Conservation (phyloP, 2,113 vertebrate genomes). For the Tursiops truncatus region DNA sequence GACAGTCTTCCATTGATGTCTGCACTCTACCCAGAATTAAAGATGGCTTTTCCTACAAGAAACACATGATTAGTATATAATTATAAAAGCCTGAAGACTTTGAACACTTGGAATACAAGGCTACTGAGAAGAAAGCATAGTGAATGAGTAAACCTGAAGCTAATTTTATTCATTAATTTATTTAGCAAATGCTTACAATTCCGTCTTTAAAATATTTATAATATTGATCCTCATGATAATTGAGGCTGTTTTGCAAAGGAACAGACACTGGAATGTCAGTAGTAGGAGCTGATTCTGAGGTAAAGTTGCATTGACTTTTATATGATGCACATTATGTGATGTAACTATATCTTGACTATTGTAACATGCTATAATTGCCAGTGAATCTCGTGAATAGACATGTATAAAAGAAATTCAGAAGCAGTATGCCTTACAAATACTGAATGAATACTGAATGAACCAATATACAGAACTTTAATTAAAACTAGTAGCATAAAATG, state of each 20-base stretch:
- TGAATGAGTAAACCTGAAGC: neutral
- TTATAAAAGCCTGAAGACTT: neutral
- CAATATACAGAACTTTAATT: neutral
- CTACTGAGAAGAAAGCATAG: neutral
- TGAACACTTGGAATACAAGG: neutral
- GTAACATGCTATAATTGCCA: neutral
- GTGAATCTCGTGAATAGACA: neutral
- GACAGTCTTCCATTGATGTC: neutral
- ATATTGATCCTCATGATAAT: neutral
- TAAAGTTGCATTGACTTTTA: neutral
- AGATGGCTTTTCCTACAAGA: neutral
- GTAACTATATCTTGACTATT: neutral
- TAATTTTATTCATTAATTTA: constrained; percentile 31
- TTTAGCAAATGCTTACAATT: neutral
- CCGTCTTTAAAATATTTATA: neutral
- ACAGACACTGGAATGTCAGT: neutral
- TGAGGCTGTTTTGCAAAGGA: neutral
- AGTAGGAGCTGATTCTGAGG: neutral
- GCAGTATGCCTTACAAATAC: neutral
- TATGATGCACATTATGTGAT: neutral
- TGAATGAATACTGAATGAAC: neutral
- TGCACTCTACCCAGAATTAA: neutral
- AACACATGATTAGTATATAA: neutral
- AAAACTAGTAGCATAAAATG: neutral
- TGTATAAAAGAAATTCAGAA: neutral